A percentile compares a stretch with the other conserved stretches of the same genome.
Evolutionary conservation across 2,888 invertebrate species (phyloP).

Genomic region (Bimastos eiseni): DNA sequence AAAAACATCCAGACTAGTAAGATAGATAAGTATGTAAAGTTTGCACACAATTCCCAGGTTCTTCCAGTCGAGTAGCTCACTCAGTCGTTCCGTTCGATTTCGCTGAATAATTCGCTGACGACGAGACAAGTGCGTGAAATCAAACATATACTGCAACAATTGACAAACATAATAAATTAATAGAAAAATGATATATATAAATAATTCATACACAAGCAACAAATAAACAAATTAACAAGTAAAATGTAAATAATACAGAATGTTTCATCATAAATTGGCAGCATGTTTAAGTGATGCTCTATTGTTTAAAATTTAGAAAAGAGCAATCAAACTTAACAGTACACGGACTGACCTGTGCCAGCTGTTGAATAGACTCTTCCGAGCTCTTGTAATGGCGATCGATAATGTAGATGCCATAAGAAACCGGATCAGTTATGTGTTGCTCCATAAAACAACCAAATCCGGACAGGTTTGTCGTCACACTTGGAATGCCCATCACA

Average conservation of each 20-base stretch:
- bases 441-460: constrained; percentile 99
- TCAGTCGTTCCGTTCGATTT: constrained; percentile 93
- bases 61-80: constrained; percentile 96
- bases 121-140: constrained; percentile 84
- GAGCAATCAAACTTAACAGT: constrained; percentile 8
- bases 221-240: too few species aligned
- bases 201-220: background rate
- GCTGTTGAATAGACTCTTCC: constrained; percentile 87
- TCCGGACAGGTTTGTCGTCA: constrained; percentile 94
- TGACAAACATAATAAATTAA: background rate
- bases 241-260: background rate
- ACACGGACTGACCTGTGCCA: constrained; percentile 63
- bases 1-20: background rate
- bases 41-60: constrained; percentile 87
- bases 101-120: constrained; percentile 96
- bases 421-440: constrained; percentile 94
- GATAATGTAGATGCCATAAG: constrained; percentile 97
- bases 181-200: background rate
- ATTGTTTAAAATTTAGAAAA: background rate
- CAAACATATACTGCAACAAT: constrained; percentile 77
- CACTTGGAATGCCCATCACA: constrained; percentile 98
- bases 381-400: constrained; percentile 86
- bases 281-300: background rate
- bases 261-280: background rate
- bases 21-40: background rate